Evolutionary conservation across 2,113 vertebrate species (phyloP).

Genomic region (Steatornis caripensis): DNA sequence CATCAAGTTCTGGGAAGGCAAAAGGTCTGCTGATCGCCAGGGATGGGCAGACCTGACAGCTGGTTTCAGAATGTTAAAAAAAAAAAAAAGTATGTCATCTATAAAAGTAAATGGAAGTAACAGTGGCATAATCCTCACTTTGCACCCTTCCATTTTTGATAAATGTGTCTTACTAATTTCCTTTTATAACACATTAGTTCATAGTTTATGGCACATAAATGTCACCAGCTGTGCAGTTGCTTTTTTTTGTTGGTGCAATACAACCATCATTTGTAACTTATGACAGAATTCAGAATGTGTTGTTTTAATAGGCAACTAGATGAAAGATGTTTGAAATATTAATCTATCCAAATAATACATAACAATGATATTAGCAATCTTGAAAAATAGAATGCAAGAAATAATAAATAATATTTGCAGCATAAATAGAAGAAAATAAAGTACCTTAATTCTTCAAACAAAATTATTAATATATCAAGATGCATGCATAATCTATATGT

Average conservation of each 20-base stretch:
- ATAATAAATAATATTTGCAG: slow-evolving; percentile 36
- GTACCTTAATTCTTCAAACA: slow-evolving; percentile 21
- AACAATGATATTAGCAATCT: not conserved
- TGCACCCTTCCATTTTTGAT: not conserved
- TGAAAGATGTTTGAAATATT: slow-evolving; percentile 54
- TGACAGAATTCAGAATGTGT: slow-evolving; percentile 37
- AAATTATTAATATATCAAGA: slow-evolving; percentile 10
- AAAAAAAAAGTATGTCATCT: not conserved
- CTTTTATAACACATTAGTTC: not conserved
- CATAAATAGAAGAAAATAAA: slow-evolving; percentile 5
- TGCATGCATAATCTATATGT: not conserved
- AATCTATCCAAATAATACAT: slow-evolving; percentile 39
- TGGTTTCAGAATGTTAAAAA: not conserved
- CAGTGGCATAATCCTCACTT: not conserved
- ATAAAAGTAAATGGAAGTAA: not conserved
- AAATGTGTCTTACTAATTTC: not conserved
- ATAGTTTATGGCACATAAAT: slow-evolving; percentile 6
- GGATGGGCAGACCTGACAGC: not conserved
- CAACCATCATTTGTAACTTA: slow-evolving; percentile 37
- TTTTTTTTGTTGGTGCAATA: not conserved
- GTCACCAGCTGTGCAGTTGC: not conserved
- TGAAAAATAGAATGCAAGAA: slow-evolving; percentile 26
- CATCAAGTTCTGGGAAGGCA: not conserved
- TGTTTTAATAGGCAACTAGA: slow-evolving; percentile 22
- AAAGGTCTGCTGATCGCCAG: not conserved